Evolutionary conservation across 2,888 invertebrate genomes (phyloP), one percentile per base, ranked within the genome.

Genomic region (Schizotus pectinicornis): DNA sequence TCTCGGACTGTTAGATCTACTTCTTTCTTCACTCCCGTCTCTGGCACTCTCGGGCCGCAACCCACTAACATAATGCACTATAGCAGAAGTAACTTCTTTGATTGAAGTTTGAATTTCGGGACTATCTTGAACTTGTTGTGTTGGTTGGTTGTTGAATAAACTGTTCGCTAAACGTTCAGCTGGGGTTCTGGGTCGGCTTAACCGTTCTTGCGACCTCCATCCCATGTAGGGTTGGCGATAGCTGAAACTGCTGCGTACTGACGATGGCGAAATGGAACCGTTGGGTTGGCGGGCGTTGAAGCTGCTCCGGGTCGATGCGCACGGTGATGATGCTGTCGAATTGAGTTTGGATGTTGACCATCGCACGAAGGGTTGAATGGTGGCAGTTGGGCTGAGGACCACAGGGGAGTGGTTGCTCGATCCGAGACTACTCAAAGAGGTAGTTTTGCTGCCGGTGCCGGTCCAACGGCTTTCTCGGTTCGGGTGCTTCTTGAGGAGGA

Each of bases 41-140:
- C 68, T 62, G 8, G 64, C 65, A 38, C 72, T 71, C 61, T 84
- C 87, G 56, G 85, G 88, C 76, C 84, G 87, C 70, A 87, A 70
- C 0, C 88, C 88, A 63, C 88, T 88, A 61, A 94, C 94, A 84
- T 94, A 94, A 79, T 94, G 94, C 52, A 94, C 94, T 71, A 95
- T 94, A 43, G 94, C 94, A 68, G 94, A 94, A 63, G 94, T 94
- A 66, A 94, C 94, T 81, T 94, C 94, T 80, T 94, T 94, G 77
- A 94, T 94, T 56, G 92, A 93, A 63, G 91, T 87, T 76, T 91
- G 91, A 61, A 92, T 92, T 77, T 89, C 89, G 59, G 83, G 83
- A 64, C 81, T 82, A 49, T 78, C 77, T 35, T 75, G 76, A 30
- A 67, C 70, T 32, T 66, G 68, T 7, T 61, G 59, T 53, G 39